A percentile compares a stretch with the other conserved stretches of the same genome.
These are phyloP conservation scores for Sesamia inferens DNA, from an alignment of 2,888 invertebrate genomes.

Conservation along the genomic window DNA sequence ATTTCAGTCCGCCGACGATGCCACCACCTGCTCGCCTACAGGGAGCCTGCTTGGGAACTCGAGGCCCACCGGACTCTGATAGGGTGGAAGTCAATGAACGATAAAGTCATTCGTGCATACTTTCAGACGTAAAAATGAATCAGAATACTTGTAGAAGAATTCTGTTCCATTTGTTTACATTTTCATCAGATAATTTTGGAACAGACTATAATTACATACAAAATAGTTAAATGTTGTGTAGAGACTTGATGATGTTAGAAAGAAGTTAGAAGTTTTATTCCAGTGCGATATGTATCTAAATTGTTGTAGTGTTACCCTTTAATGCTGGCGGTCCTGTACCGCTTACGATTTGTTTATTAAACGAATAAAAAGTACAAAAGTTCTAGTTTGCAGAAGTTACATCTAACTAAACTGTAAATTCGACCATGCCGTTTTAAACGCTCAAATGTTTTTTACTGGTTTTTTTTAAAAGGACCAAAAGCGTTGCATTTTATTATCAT, in stretches of 20 bases:
- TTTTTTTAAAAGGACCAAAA: conserved; percentile 38
- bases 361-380: conserved; percentile 38
- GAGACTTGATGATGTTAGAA: conserved; percentile 4
- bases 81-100: too few species aligned
- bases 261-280: not conserved
- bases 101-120: too few species aligned
- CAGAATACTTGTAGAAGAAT: not conserved
- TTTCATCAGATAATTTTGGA: not conserved
- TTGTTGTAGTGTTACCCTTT: conserved; percentile 24
- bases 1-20: too few species aligned
- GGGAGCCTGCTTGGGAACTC: too few species aligned
- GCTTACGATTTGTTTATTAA: conserved; percentile 48
- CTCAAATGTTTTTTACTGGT: conserved; percentile 38
- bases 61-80: too few species aligned
- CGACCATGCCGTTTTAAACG: conserved; percentile 48
- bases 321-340: conserved; percentile 18
- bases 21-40: too few species aligned
- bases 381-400: conserved; percentile 50
- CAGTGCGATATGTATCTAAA: not conserved
- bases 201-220: not conserved
- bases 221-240: not conserved
- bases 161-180: not conserved
- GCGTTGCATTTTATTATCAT: conserved; percentile 47
- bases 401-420: conserved; percentile 52
- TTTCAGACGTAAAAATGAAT: too few species aligned